phyloP scores from a whole-genome alignment of 2,113 vertebrate species.

The Gallinago paraguaiae region DNA sequence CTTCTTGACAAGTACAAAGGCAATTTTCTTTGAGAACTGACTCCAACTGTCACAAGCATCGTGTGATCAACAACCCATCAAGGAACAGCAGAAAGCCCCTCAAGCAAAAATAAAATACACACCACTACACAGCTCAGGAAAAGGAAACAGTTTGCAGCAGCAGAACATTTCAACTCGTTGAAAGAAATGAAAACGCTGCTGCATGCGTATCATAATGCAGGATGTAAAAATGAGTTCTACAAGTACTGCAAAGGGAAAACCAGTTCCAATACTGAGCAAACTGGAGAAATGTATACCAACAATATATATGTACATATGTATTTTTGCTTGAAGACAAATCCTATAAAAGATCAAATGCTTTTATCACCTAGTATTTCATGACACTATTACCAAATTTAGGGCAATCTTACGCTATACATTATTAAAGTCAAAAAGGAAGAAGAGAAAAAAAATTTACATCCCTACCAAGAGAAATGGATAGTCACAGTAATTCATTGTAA shows the following conservation, averaged over 20 bases:
- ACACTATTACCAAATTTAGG: neutral
- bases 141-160: neutral
- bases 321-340: neutral
- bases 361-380: neutral
- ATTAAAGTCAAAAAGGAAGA: neutral
- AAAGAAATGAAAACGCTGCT: neutral
- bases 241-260: neutral
- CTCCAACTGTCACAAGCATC: neutral
- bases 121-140: neutral
- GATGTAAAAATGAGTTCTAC: neutral
- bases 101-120: neutral
- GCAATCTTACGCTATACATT: neutral
- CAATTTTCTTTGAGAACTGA: neutral
- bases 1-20: neutral
- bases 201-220: neutral
- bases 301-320: neutral
- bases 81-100: neutral
- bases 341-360: neutral
- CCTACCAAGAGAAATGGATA: neutral
- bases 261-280: neutral
- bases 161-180: neutral
- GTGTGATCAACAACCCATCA: neutral
- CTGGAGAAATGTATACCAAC: neutral
- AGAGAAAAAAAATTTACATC: neutral
- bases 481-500: neutral